phyloP scores from a whole-genome alignment of 2,797 vertebrate species.

The Spinus olivaceus region DNA sequence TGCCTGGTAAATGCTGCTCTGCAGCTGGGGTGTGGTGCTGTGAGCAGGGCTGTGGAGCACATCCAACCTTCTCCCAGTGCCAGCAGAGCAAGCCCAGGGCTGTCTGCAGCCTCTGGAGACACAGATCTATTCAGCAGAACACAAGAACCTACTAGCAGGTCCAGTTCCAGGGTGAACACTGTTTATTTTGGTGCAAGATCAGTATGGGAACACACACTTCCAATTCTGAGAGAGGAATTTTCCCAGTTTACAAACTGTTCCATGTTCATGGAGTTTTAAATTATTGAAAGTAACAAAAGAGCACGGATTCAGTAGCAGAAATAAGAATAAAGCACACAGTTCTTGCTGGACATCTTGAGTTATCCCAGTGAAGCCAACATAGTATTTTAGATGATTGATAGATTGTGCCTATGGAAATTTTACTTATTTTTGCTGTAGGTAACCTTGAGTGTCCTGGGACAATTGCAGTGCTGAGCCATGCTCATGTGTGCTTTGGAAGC shows the following conservation, averaged over 20 bases:
- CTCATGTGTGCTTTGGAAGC: not conserved
- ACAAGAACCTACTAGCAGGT: not conserved
- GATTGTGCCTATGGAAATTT: not conserved
- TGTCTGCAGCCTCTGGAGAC: not conserved
- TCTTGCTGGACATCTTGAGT: not conserved
- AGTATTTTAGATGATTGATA: not conserved
- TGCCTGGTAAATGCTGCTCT: not conserved
- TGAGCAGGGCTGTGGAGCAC: not conserved
- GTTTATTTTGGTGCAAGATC: not conserved
- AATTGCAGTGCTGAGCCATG: not conserved
- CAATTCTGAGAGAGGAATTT: not conserved
- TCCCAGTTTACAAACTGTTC: not conserved
- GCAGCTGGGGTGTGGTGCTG: not conserved
- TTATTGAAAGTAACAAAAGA: not conserved
- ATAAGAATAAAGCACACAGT: not conserved
- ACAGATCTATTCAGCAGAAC: not conserved
- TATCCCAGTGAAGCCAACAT: not conserved
- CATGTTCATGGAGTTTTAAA: not conserved
- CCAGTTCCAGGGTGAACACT: not conserved
- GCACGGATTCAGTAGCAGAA: not conserved
- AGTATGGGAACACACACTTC: not conserved
- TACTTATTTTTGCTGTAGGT: not conserved
- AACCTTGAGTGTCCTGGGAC: not conserved
- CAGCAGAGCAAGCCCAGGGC: slow-evolving; percentile 22
- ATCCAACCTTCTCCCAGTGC: not conserved